Evolutionary conservation across 1,140 invertebrate genomes (phyloP), one percentile per base, ranked within the genome.

Genomic region (Brachionus koreanus): DNA sequence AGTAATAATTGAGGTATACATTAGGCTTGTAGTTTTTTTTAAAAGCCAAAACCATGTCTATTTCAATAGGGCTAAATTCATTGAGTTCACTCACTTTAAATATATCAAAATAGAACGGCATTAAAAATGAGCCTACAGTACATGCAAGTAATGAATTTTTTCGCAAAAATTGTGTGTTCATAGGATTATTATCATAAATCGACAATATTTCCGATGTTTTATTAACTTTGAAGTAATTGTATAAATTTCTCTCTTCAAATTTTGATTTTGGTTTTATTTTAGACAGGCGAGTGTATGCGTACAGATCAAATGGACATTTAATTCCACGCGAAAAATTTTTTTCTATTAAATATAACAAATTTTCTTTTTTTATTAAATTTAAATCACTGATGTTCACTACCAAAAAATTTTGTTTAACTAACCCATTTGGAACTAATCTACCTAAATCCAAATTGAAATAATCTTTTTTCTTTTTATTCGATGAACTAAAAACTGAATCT

Each of bases 81-180:
- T 29, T 39, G 5, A 79, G 5, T 29, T 79, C 76, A 16, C 33
- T 42, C 9, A 57, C 16, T 52, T 49, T 79, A 61, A 79, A 65
- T 39, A 79, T 79, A 35, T 79, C 76, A 42, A 79, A 79, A 39
- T 61, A 79, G 25, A 61, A 65, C 10, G 76, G 76, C 49, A 65
- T 79, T 61, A 79, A 37, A 29, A 79, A 79, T 10, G 29, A 9
- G 13, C 76, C 39, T 3, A 61, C 49, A 79, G 5, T 25, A 65
- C 19, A 42, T 13, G 76, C 25, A 5, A 79, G 23, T 29, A 79
- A 19, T 12, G 16, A 19, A 61, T 39, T 61, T 3, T 65, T 42
- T 35, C 25, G 6, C 12, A 79, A 42, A 57, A 61, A 61, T 43
- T 25, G 19, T 12, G 12, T n/a, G 57, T 79, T 33, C 49, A 79